These are phyloP conservation scores for Nerophis lumbriciformis DNA, from an alignment of 2,113 vertebrate genomes.

Conservation along the genomic window DNA sequence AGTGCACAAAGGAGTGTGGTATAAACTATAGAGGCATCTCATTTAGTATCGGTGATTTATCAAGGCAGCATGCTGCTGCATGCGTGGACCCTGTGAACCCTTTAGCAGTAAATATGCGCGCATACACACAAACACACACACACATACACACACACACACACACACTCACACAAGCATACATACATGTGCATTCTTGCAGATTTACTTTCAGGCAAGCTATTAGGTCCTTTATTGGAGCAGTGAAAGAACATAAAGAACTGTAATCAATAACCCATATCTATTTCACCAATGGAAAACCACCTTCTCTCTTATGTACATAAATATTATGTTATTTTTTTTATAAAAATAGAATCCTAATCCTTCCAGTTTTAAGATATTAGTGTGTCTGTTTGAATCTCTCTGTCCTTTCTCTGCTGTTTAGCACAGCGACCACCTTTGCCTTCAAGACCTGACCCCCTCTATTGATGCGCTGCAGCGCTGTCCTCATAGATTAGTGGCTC, in stretches of 20 bases:
- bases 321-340: too few relatives aligned
- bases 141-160: neutral
- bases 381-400: too few relatives aligned
- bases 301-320: constrained; percentile 2
- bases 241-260: constrained; percentile 43
- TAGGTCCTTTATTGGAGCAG: constrained; percentile 25
- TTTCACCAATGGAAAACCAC: constrained; percentile 30
- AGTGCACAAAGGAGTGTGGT: constrained; percentile 30
- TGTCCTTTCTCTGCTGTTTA: too few relatives aligned
- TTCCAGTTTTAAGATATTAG: too few relatives aligned
- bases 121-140: neutral
- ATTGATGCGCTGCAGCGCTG: too few relatives aligned
- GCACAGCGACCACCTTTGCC: too few relatives aligned
- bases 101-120: constrained; percentile 48
- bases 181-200: neutral
- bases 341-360: too few relatives aligned
- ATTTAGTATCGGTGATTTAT: constrained; percentile 58
- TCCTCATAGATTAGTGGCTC: too few relatives aligned
- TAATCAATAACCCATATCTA: constrained; percentile 66
- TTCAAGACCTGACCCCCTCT: too few relatives aligned
- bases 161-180: neutral
- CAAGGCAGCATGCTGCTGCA: constrained; percentile 39
- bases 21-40: constrained; percentile 51
- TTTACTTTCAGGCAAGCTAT: constrained; percentile 8
- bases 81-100: constrained; percentile 40